Evolutionary conservation across 1,140 invertebrate genomes (phyloP), one percentile per base, ranked within the genome.

Genomic region (Sinonovacula constricta): DNA sequence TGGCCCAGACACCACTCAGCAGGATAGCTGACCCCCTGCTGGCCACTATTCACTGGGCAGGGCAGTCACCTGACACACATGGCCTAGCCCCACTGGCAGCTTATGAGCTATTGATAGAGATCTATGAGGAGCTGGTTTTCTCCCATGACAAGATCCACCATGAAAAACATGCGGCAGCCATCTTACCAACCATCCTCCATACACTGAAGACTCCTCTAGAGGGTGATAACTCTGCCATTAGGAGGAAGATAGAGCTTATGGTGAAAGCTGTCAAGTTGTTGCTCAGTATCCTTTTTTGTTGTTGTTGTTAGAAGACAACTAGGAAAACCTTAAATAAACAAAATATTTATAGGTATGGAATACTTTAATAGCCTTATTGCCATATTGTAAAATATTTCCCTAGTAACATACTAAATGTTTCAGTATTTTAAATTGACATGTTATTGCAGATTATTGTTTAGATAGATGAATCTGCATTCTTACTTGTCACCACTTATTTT

Each of bases 41-140:
- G 39, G 85, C 87, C 31, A 69, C 81, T 12, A 75, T 88, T 18
- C 82, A 86, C 70, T 86, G 86, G 86, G 86, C 85, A 14, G 77
- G 74, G 12, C 86, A 88, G 69, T 71, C 81, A 10, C 69, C 81
- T 0, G 81, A 85, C 24, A 70, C 70, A 12, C 68, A 83, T 53
- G 67, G 81, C 45, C 67, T 65, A n/a, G 81, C 84, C 18, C 34
- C 31, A 18, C 60, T 86, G 33, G 60, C 54, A 39, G 86, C 88
- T 36, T 75, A 86, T 28, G 85, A 88, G 18, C 83, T 89, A 3
- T 66, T 86, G 2, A 80, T 70, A 30, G 87, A 89, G 68, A 83
- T 89, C 56, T 88, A 86, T 68, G 87, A 89, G 82, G 85, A 85
- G 60, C 22, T 85, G 76, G 69, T 88, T 33, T 85, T 84, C 60